Evolutionary conservation across 2,888 invertebrate genomes (phyloP), one percentile per base, ranked within the genome.

Genomic region (Ceraclea dissimilis): DNA sequence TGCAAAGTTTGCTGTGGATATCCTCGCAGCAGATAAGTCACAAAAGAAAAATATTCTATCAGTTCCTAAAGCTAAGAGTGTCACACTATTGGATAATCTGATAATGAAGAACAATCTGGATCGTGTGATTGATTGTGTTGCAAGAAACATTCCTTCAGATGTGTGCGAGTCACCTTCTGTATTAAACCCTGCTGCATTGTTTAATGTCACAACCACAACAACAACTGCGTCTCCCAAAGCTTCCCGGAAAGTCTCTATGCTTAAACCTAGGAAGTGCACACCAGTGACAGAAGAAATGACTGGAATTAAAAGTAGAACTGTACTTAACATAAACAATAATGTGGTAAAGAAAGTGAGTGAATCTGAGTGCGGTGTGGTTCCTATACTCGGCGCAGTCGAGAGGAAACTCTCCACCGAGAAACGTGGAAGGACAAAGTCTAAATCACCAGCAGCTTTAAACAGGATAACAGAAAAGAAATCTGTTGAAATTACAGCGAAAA

Each of bases 21-120:
- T 60, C 18, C 51, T 64, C 2, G 54, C 63, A 18, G 72, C 72
- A 54, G 71, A 70, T 65, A 49, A 57, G 34, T 44, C 62, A 52
- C 31, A 44, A 16, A 59, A 61, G 51, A 59, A 53, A 21, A 54
- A 46, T 53, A 48, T 53, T 10, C 21, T 58, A 31, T 43, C 56
- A 26, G 31, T 60, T 54, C 71, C 73, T 39, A 76, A 75, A 68
- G 74, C 67, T 61, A 77, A 76, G 67, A 77, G 76, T 63, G 77
- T 75, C 6, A 65, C 76, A 50, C 67, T 80, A 43, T 70, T 81
- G n/a, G 80, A 81, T 63, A 79, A 76, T 65, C 70, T 81, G 48
- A 70, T 81, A 60, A 73, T 77, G 60, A 80, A 80, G 68, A 81
- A 80, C 65, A 80, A 78, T 65, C 74, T 82, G 46, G 82, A 82